Base-by-base conservation (phyloP, 2,888 invertebrate species). In the Choristoneura rosaceana region DNA sequence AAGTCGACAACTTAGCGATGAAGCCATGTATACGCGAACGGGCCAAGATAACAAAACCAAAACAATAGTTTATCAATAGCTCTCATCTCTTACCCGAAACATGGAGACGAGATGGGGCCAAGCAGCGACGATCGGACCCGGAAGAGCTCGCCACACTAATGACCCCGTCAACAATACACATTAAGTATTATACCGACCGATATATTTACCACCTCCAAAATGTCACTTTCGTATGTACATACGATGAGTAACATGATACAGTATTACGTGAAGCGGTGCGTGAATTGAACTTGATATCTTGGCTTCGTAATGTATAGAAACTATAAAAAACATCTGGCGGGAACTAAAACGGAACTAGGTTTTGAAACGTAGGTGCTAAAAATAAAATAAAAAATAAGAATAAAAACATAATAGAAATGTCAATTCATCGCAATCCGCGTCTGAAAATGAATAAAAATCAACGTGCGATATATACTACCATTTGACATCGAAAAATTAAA, bases 281-380 rank as follows among this genome's bases (percentile, higher is more conserved):
- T 74, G 75, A 73, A 74, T 75, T 69, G 70, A 76, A 76, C 75
- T 73, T 74, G 76, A 76, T 76, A 76, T 76, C 74, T 68, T 71
- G 75, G 67, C 74, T 70, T 63, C 61, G 55, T 50, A n/a, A 50
- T 25, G 62, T 50, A 7, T 70, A 65, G 43, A 45, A 66, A 71
- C 70, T 60, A 66, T 60, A 33, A 43, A 43, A 38, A 62, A 10
- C 15, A 17, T 5, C 34, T 34, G 17, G 0, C 45, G 41, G 33
- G 55, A 62, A 45, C 52, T 38, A 38, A 25, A 17, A 52, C 14
- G 10, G n/a, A n/a, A n/a, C n/a, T n/a, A n/a, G n/a, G n/a, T n/a
- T n/a, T n/a, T n/a, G n/a, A n/a, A n/a, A n/a, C n/a, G n/a, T n/a
- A n/a, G n/a, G n/a, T n/a, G n/a, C n/a, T n/a, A n/a, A n/a, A n/a